phyloP scores from a whole-genome alignment of 2,888 invertebrate species.

The Metellina segmentata region DNA sequence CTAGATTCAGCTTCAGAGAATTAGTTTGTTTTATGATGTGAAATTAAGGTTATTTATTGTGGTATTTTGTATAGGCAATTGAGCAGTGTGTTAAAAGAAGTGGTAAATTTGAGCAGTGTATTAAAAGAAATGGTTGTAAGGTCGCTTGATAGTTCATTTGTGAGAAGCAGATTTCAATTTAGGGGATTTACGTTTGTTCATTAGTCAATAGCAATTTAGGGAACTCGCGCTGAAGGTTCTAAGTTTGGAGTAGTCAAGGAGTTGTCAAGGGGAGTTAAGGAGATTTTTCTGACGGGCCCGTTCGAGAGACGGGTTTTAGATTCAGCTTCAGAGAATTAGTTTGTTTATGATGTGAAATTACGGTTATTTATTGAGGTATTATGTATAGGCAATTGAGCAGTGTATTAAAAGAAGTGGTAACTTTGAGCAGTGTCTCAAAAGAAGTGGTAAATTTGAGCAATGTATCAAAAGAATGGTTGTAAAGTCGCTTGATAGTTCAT shows the following conservation, averaged over 20 bases:
- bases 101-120: neutral
- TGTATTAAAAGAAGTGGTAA: neutral
- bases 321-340: neutral
- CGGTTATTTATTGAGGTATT: neutral
- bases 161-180: too few species aligned
- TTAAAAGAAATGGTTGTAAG: neutral
- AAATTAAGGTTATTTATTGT: neutral
- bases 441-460: too few species aligned
- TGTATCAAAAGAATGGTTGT: too few species aligned
- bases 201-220: conserved; percentile 69
- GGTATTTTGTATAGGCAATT: neutral
- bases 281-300: neutral
- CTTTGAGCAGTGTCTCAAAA: neutral
- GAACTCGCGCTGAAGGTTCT: conserved; percentile 1
- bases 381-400: neutral
- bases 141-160: neutral
- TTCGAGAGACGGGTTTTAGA: neutral
- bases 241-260: too few species aligned
- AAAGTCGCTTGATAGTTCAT: too few species aligned
- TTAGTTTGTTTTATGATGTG: neutral
- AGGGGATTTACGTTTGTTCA: too few species aligned
- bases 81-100: neutral
- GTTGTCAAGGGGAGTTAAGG: neutral
- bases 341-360: neutral
- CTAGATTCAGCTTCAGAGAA: neutral